Base-by-base conservation (phyloP, 2,888 invertebrate genomes). In the Platerodrilus igneus region DNA sequence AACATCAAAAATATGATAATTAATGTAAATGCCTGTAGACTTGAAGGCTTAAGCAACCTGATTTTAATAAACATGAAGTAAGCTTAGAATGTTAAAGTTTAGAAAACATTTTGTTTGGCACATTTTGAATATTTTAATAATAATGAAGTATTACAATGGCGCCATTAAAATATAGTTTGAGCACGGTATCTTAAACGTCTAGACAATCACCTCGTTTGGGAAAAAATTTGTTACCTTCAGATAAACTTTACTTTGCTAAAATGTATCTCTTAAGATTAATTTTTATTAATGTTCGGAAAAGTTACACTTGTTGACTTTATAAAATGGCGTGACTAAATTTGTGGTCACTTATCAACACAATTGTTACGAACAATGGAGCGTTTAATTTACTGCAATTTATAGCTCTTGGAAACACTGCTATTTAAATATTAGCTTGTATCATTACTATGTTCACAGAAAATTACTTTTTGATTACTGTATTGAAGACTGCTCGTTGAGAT, bases 291-390 rank as follows among this genome's bases (percentile, higher is more conserved):
- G n/a, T n/a, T n/a, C n/a, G n/a, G n/a, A n/a, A n/a, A n/a, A n/a
- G 35, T 50, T 51, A 53, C 56, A 57, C 52, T 53, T 38, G 56
- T 56, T 57, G 50, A 48, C 48, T 48, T 47, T 45, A 53, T 46
- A 54, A 57, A 57, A 54, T 53, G 48, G 47, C 57, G 57, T 57
- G 56, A 57, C 57, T 56, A 54, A 57, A 56, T 50, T 50, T 56
- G 56, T 51, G 57, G 56, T 57, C 54, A 56, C 52, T 52, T 51
- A 49, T 46, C 50, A n/a, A n/a, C n/a, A 50, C 53, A 52, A 52
- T 52, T 52, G 53, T 50, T 43, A 48, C 45, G 51, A 50, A 55
- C 52, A 53, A 53, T 53, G 55, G 47, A 48, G 50, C 51, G 46
- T 48, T 54, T 44, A 41, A 43, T 38, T 43, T 38, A 38, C 38